Evolutionary conservation across 2,797 vertebrate genomes (phyloP).

Genomic region (Cyprinella venusta): DNA sequence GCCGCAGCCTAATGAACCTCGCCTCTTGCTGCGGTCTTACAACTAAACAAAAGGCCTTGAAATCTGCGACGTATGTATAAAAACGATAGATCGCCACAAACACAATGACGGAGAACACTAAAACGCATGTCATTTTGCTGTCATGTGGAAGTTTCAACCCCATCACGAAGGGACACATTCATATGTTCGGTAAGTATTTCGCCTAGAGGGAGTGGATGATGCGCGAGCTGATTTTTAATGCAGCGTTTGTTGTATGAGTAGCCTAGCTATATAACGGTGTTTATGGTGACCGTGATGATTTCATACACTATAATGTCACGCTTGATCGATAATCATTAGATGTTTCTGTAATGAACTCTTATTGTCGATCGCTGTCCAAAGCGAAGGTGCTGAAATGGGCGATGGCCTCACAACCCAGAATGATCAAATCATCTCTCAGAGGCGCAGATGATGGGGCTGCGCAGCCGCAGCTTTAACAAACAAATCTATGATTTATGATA

Average conservation of each 20-base stretch:
- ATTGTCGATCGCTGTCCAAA: constrained; percentile 67
- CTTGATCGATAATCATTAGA: not conserved
- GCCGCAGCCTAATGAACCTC: constrained; percentile 67
- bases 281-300: constrained; percentile 9
- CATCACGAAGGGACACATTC: constrained; percentile 95
- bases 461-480: constrained; percentile 20
- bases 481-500: not conserved
- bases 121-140: constrained; percentile 95
- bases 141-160: constrained; percentile 98
- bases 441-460: constrained; percentile 9
- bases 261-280: not conserved
- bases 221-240: not conserved
- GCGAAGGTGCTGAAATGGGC: constrained; percentile 74
- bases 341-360: not conserved
- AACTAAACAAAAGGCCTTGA: constrained; percentile 61
- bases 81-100: not conserved
- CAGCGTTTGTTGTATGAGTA: not conserved
- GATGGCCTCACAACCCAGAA: constrained; percentile 48
- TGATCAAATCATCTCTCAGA: not conserved
- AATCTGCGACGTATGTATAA: constrained; percentile 41
- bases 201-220: not conserved
- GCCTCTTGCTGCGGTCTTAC: constrained; percentile 60
- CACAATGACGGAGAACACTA: constrained; percentile 89
- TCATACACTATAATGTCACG: not conserved
- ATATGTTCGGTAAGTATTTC: constrained; percentile 93